Base-by-base conservation (phyloP, 2,113 vertebrate species). In the Eurypyga helias region DNA sequence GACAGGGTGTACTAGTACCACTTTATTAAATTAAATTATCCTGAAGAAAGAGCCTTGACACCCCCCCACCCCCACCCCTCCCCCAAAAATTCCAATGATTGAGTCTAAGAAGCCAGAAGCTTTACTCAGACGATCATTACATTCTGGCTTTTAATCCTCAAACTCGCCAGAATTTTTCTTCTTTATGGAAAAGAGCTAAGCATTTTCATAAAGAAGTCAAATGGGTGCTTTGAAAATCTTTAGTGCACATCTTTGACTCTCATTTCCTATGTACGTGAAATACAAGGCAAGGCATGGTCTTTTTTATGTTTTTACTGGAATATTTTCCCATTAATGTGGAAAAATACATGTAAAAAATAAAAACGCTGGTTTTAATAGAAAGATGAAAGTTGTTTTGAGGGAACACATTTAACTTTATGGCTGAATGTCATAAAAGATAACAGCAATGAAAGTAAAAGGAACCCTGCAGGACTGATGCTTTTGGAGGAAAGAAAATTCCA, bases 21-120 rank as follows among this genome's bases (percentile, higher is more conserved):
- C 67, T 94, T 86, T 69, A 83, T 94, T 92, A 93, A 87, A 96
- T 96, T 96, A 89, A 92, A 91, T 89, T 87, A 92, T 61, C 66
- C 81, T 93, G 81, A 84, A 94, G 81, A 95, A 75, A 94, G 70
- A 80, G 41, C 33, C 48, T 75, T 77, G 36, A n/a, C n/a, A n/a
- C n/a, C n/a, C n/a, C n/a, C n/a, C n/a, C n/a, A n/a, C n/a, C n/a
- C n/a, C n/a, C n/a, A n/a, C n/a, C n/a, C n/a, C n/a, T n/a, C n/a
- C n/a, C n/a, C n/a, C n/a, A n/a, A 89, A 84, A 51, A 25, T 45
- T 54, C 73, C 29, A n/a, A 16, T 45, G 49, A 84, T 89, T 0
- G 3, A 84, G 29, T 71, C 52, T 73, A 25, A 92, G 87, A 94
- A 97, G 77, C 45, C 55, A 58, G 69, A 82, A 89, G 48, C 41